A percentile compares a stretch with the other conserved stretches of the same genome.
phyloP scores from a whole-genome alignment of 1,140 invertebrate species.

The Drusus annulatus region DNA sequence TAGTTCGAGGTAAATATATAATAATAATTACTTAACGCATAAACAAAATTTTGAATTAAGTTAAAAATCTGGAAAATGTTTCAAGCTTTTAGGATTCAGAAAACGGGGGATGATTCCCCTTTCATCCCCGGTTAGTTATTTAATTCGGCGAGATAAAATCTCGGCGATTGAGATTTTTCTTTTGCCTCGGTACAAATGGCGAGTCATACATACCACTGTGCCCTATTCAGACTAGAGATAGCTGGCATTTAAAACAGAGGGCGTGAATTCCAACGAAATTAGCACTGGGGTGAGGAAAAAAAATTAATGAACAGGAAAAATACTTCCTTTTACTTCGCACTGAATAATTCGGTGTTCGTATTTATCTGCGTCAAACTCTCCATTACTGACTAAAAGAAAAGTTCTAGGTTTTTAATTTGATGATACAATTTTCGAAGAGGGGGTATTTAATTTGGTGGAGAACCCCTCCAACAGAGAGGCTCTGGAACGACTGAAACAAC shows the following conservation, averaged over 20 bases:
- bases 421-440: conserved; percentile 63
- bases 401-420: conserved; percentile 74
- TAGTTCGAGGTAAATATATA: too few relatives aligned
- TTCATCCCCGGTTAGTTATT: conserved; percentile 69
- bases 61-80: conserved; percentile 47
- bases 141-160: conserved; percentile 74
- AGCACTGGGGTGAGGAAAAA: conserved; percentile 73
- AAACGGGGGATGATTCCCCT: conserved; percentile 35
- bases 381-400: conserved; percentile 74
- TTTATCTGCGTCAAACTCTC: conserved; percentile 73
- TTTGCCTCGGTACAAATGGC: conserved; percentile 49
- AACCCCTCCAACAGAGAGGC: too few relatives aligned
- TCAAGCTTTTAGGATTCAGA: conserved; percentile 43
- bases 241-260: conserved; percentile 63
- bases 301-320: conserved; percentile 75
- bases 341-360: conserved; percentile 63
- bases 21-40: background rate
- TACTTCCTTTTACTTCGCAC: conserved; percentile 69
- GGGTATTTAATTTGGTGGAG: conserved; percentile 2
- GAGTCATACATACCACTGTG: conserved; percentile 47
- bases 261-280: conserved; percentile 74
- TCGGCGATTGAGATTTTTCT: conserved; percentile 70
- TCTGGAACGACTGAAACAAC: too few relatives aligned
- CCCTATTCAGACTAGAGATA: conserved; percentile 48
- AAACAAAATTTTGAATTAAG: conserved; percentile 37